Conservation (phyloP, 1,140 invertebrate species). For the Cherax quadricarinatus region DNA sequence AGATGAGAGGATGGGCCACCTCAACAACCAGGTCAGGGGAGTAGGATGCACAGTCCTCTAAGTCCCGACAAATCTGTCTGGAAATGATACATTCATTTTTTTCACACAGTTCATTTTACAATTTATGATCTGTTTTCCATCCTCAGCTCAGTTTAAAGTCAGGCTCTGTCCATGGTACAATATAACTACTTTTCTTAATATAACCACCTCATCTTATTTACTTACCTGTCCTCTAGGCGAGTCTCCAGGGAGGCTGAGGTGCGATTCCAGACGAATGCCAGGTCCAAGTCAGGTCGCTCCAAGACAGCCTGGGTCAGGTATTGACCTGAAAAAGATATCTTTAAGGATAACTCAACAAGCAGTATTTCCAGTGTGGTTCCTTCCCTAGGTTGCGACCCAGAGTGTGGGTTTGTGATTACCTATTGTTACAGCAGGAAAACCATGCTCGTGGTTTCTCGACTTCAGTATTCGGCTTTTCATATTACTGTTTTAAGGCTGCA, state of each 20-base stretch:
- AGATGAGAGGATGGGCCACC: constrained; percentile 81
- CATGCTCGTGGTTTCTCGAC: no score
- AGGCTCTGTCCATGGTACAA: no score
- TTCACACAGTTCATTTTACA: no score
- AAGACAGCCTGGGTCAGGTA: constrained; percentile 77
- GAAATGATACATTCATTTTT: constrained; percentile 56
- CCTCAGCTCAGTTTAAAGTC: no score
- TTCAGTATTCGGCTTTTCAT: no score
- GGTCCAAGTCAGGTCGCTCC: constrained; percentile 75
- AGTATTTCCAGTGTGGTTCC: not conserved
- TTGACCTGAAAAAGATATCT: constrained; percentile 76
- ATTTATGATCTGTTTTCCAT: no score
- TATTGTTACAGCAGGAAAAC: no score
- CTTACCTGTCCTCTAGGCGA: constrained; percentile 44
- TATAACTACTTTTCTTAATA: no score
- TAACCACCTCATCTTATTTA: not conserved
- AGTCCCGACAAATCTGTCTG: constrained; percentile 75
- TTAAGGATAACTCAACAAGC: no score
- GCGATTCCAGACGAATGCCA: constrained; percentile 81
- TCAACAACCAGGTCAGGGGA: constrained; percentile 81
- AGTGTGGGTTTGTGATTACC: no score
- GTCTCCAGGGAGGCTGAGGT: constrained; percentile 74
- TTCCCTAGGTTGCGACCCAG: not conserved
- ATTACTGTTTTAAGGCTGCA: no score
- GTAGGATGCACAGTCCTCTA: constrained; percentile 76